Conservation (phyloP, 2,888 invertebrate genomes). For the Deilephila porcellus region DNA sequence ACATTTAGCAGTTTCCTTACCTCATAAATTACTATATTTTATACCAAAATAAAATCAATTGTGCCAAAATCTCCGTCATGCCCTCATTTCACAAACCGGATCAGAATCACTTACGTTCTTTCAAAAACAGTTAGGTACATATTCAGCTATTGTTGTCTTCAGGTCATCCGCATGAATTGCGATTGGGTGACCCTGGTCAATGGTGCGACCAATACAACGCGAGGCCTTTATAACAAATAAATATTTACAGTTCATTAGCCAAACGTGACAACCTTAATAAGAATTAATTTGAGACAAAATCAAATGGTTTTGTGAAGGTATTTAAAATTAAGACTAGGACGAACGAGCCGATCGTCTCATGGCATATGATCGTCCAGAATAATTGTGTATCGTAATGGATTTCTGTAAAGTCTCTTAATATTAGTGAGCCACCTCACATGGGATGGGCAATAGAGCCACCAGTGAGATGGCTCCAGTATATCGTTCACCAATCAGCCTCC, state of each 20-base stretch:
- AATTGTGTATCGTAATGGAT: no score
- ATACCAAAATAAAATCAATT: no score
- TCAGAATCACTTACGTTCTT: not conserved
- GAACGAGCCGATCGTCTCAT: no score
- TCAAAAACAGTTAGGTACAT: constrained; percentile 16
- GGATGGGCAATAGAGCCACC: no score
- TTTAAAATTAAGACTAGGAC: no score
- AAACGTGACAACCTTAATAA: constrained; percentile 18
- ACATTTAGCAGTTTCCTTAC: no score
- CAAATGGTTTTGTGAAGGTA: not conserved
- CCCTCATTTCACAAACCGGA: not conserved
- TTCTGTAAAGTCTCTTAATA: no score
- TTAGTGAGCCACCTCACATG: no score
- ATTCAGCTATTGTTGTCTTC: constrained; percentile 18
- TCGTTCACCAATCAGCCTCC: no score
- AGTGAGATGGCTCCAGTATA: no score
- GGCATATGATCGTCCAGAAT: no score
- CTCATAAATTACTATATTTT: no score
- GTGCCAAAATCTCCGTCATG: not conserved
- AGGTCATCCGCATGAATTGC: constrained; percentile 30
- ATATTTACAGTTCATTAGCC: constrained; percentile 9
- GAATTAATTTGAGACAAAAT: not conserved
- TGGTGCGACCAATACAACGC: constrained; percentile 11
- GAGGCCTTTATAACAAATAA: constrained; percentile 9
- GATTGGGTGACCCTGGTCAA: constrained; percentile 26